A percentile compares a stretch with the other conserved stretches of the same genome.
phyloP scores from a whole-genome alignment of 2,888 invertebrate species.

The Acleris holmiana region DNA sequence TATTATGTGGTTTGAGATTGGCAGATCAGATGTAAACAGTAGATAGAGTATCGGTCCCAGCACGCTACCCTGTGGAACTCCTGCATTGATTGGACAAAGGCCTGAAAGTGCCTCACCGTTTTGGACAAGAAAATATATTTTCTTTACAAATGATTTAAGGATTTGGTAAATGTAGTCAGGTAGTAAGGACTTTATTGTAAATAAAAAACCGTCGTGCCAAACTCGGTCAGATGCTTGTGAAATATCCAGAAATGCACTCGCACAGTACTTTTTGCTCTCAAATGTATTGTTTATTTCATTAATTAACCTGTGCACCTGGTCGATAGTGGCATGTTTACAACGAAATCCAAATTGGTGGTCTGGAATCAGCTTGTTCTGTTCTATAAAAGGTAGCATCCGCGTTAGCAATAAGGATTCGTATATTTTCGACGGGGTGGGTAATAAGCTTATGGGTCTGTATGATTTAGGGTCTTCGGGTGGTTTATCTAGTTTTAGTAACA shows the following conservation, averaged over 20 bases:
- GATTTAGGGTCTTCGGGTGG: slow-evolving; percentile 23
- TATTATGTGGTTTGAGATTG: background rate
- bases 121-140: background rate
- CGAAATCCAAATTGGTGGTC: too few relatives aligned
- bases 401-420: slow-evolving; percentile 10
- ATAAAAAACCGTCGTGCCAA: slow-evolving; percentile 38
- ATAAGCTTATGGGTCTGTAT: slow-evolving; percentile 24
- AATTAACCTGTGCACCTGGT: too few relatives aligned
- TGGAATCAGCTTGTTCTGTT: too few relatives aligned
- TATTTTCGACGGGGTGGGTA: slow-evolving; percentile 28
- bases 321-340: too few relatives aligned
- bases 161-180: too few relatives aligned
- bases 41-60: background rate
- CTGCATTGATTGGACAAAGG: too few relatives aligned
- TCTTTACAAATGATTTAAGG: too few relatives aligned
- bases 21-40: background rate
- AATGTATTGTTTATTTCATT: too few relatives aligned
- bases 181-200: background rate
- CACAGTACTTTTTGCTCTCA: slow-evolving; percentile 15
- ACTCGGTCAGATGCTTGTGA: slow-evolving; percentile 48
- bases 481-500: slow-evolving; percentile 37
- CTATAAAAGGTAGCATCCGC: background rate
- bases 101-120: background rate
- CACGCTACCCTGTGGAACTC: background rate
- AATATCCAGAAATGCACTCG: too few relatives aligned